phyloP scores from a whole-genome alignment of 2,888 invertebrate genomes.

The Frankliniella fusca region DNA sequence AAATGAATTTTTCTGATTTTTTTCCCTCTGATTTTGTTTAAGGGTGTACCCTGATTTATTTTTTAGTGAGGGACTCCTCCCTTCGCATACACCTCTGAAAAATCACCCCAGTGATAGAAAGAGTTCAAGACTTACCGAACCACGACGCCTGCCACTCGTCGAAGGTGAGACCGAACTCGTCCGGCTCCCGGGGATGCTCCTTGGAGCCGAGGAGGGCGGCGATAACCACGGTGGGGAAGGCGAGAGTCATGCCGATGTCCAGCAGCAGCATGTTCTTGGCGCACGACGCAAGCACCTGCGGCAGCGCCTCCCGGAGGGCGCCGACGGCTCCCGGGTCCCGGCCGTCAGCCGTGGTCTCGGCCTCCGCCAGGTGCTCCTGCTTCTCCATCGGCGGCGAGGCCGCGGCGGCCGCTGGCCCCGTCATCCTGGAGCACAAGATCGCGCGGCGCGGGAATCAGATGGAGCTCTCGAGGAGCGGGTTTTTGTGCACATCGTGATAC shows the following conservation, averaged over 20 bases:
- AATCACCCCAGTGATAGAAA: no score
- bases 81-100: no score
- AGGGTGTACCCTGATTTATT: no score
- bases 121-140: slow-evolving; percentile 58
- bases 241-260: slow-evolving; percentile 56
- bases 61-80: no score
- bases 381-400: background rate
- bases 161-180: slow-evolving; percentile 50
- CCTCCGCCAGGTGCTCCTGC: background rate
- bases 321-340: background rate
- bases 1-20: no score
- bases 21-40: no score
- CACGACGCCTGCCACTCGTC: slow-evolving; percentile 55
- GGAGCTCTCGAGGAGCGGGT: background rate
- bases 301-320: background rate
- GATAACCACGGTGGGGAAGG: slow-evolving; percentile 57
- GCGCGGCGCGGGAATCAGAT: background rate
- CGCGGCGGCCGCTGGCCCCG: background rate
- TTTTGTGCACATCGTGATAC: no score
- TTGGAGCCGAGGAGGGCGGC: slow-evolving; percentile 54
- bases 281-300: slow-evolving; percentile 54
- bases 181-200: slow-evolving; percentile 30
- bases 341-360: background rate
- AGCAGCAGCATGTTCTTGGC: slow-evolving; percentile 55
- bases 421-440: background rate